phyloP scores from a whole-genome alignment of 2,888 invertebrate species.

The Spicauda simplicius region DNA sequence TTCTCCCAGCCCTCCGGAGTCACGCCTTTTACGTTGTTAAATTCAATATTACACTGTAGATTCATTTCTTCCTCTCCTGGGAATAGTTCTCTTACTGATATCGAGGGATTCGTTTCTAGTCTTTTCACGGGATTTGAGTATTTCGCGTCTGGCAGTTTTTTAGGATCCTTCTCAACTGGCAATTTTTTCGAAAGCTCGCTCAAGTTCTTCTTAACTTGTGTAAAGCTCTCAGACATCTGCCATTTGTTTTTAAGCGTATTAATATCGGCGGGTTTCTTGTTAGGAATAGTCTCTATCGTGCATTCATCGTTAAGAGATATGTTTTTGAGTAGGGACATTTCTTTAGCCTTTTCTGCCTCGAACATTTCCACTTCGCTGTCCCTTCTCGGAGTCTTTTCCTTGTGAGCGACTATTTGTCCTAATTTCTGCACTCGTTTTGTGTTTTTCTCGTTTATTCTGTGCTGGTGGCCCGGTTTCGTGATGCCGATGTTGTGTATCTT shows the following conservation, averaged over 20 bases:
- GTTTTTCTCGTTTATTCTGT: slow-evolving; percentile 74
- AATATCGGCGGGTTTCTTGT: slow-evolving; percentile 76
- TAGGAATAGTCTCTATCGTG: slow-evolving; percentile 84
- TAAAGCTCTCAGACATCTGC: slow-evolving; percentile 80
- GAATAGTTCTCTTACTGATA: slow-evolving; percentile 91
- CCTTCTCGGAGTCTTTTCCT: slow-evolving; percentile 56
- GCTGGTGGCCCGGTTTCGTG: slow-evolving; percentile 69
- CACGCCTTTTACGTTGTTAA: slow-evolving; percentile 87
- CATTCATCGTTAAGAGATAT: slow-evolving; percentile 85
- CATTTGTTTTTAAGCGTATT: slow-evolving; percentile 80
- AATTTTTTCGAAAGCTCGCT: slow-evolving; percentile 77
- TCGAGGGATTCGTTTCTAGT: slow-evolving; percentile 91
- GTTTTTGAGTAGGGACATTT: slow-evolving; percentile 63
- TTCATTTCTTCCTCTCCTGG: slow-evolving; percentile 94
- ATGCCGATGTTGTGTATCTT: slow-evolving; percentile 69
- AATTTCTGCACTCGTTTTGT: slow-evolving; percentile 75
- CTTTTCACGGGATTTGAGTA: slow-evolving; percentile 87
- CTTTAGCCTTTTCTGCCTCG: slow-evolving; percentile 60
- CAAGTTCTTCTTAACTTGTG: slow-evolving; percentile 79
- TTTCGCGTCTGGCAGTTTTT: slow-evolving; percentile 69
- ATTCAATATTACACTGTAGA: slow-evolving; percentile 90
- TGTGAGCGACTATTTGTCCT: slow-evolving; percentile 69
- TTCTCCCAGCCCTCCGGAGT: slow-evolving; percentile 95
- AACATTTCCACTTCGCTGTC: slow-evolving; percentile 55
- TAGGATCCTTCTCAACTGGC: slow-evolving; percentile 68